Base-by-base conservation (phyloP, 2,113 vertebrate species). In the Pluvialis apricaria region DNA sequence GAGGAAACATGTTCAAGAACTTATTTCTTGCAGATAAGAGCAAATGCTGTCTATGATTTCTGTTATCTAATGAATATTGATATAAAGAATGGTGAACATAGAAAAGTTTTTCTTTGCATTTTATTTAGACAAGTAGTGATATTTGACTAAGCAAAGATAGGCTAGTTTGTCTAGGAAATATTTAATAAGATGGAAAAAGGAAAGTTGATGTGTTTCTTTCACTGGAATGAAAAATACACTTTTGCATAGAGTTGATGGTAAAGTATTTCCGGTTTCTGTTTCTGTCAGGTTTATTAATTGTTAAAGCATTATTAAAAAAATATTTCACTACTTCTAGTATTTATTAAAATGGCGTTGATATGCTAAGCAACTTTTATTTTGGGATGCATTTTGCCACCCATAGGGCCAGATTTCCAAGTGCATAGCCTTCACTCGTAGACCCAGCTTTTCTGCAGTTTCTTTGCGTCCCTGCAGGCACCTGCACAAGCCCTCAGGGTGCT, bases 251-350 rank as follows among this genome's bases (percentile, higher is more conserved):
- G 42, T 55, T 86, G 58, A 36, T 91, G 77, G 79, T 90, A n/a
- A 92, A 93, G 26, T 58, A 25, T 92, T 93, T 92, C 68, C 7
- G 2, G 36, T 90, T 95, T 92, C 79, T 92, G 60, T 93, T 96
- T 95, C 85, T 92, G 90, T 94, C 72, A 81, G 90, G 85, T 51
- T 94, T 82, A 88, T 81, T 88, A 58, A 88, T 86, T 94, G 77
- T 93, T 65, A 75, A 96, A 93, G 31, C 44, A 61, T 92, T 90
- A 95, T 96, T 97, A 92, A 95, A 94, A 86, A 68, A 88, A 49
- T 1, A 0, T 92, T 88, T 92, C 11, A 38, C 40, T 88, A 40
- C 76, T 88, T 72, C 60, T 86, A 61, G 17, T 79, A 45, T 88
- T 88, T 86, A 71, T 96, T 94, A 52, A 93, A 94, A 68, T 57